These are phyloP conservation scores for Tillus elongatus DNA, from an alignment of 2,888 invertebrate species.

Conservation along the genomic window DNA sequence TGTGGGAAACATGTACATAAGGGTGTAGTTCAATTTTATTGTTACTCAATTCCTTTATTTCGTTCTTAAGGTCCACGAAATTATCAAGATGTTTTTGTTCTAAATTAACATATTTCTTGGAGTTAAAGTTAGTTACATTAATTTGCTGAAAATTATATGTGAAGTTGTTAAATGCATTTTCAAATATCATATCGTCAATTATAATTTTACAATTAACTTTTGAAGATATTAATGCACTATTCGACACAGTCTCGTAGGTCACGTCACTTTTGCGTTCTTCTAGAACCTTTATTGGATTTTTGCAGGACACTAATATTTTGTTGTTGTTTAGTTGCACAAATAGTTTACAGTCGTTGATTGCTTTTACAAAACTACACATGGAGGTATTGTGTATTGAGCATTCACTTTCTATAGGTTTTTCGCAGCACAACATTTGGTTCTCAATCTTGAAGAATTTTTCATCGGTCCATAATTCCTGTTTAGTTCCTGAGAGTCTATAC, in stretches of 20 bases:
- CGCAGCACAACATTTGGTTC: constrained; percentile 6
- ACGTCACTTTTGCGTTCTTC: not conserved
- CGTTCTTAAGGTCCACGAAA: not conserved
- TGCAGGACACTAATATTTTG: constrained; percentile 1
- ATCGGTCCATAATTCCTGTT: constrained; percentile 13
- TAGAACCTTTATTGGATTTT: not conserved
- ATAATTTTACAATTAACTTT: constrained; percentile 1
- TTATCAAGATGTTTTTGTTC: constrained; percentile 9
- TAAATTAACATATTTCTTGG: too few species aligned
- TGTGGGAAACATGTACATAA: not conserved
- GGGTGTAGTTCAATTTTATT: constrained; percentile 5
- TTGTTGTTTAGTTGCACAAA: constrained; percentile 6
- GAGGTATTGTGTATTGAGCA: too few species aligned
- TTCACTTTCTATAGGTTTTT: constrained; percentile 10
- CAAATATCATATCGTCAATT: not conserved
- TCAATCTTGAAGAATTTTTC: constrained; percentile 12
- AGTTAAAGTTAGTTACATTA: too few species aligned
- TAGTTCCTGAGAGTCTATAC: constrained; percentile 9
- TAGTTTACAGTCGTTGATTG: too few species aligned
- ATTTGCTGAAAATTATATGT: too few species aligned
- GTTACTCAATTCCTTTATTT: not conserved
- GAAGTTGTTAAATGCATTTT: constrained; percentile 8
- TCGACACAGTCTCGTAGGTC: too few species aligned
- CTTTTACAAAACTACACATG: too few species aligned
- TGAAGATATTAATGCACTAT: too few species aligned